Base-by-base conservation (phyloP, 2,888 invertebrate species). In the Drosophila mercatorum region DNA sequence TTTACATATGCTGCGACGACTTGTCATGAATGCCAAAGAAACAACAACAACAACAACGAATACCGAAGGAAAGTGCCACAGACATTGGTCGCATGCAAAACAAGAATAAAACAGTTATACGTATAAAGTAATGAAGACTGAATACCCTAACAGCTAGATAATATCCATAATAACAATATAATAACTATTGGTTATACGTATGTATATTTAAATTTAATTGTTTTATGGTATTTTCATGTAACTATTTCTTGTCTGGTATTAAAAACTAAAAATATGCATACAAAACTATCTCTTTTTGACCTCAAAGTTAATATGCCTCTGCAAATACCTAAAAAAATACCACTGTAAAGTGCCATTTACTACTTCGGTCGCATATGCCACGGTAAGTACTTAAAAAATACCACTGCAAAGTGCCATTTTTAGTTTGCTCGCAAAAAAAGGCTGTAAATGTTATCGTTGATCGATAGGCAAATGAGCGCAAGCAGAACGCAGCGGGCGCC, bases 381-480 rank as follows among this genome's bases (percentile, higher is more conserved):
- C 6, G 2, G 7, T 2, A 7, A 26, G 36, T 26, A 10, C 22
- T 44, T 47, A 11, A 12, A 12, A 7, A 62, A 52, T 31, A 7
- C 10, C 22, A 8, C 28, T 36, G 28, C 22, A 46, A 46, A 67
- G 26, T 55, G 53, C 22, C 44, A 63, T 22, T 46, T 26, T 34
- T 34, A 66, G n/a, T n/a, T 41, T 46, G 28, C 26, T 31, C 40
- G 26, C 26, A 40, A 41, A 40, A 40, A 31, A 51, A 4, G 14
- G 14, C 7, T 41, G 47, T 34, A 56, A 34, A 43, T 53, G 56
- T 57, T 69, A 75, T 56, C 60, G 74, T 63, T 72, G 74, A 68
- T 74, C 73, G 68, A 73, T 73, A 74, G 59, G 59, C 67, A 69
- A 57, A 31, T 28, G 49, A 55, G 44, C 14, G 41, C 53, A 51